These are phyloP conservation scores for Acanthosepion lycidas DNA, from an alignment of 2,888 invertebrate genomes.

Conservation along the genomic window DNA sequence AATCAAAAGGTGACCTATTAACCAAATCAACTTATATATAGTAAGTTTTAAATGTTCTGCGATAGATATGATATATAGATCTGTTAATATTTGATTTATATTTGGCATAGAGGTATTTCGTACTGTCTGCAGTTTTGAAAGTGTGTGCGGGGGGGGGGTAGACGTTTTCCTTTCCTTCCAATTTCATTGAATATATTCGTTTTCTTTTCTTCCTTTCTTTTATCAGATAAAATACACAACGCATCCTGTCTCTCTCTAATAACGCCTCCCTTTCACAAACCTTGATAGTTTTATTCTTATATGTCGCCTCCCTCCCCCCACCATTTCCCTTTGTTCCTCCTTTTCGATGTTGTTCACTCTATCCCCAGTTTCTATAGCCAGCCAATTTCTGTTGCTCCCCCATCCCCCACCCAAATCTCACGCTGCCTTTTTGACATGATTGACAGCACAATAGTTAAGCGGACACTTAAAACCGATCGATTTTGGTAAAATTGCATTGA, in stretches of 20 bases:
- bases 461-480: conserved; percentile 33
- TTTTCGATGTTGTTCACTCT: neutral
- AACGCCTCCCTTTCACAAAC: neutral
- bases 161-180: neutral
- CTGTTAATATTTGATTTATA: neutral
- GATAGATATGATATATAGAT: too few relatives aligned
- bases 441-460: conserved; percentile 33
- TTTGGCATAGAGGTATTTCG: neutral
- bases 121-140: neutral
- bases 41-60: too few relatives aligned
- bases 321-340: neutral
- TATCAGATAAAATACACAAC: neutral
- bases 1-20: too few relatives aligned
- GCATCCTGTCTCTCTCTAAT: neutral
- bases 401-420: neutral
- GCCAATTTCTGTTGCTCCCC: neutral
- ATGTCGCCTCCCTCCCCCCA: neutral
- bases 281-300: conserved; percentile 2
- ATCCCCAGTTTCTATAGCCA: neutral
- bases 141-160: too few relatives aligned
- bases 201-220: neutral
- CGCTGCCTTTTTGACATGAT: conserved; percentile 1
- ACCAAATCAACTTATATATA: too few relatives aligned
- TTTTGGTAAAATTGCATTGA: conserved; percentile 20
- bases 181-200: neutral